Percentiles rank a stretch among this genome's conserved stretches.
These are phyloP conservation scores for Phodopus roborovskii DNA, from an alignment of 2,113 vertebrate species.

Conservation along the genomic window DNA sequence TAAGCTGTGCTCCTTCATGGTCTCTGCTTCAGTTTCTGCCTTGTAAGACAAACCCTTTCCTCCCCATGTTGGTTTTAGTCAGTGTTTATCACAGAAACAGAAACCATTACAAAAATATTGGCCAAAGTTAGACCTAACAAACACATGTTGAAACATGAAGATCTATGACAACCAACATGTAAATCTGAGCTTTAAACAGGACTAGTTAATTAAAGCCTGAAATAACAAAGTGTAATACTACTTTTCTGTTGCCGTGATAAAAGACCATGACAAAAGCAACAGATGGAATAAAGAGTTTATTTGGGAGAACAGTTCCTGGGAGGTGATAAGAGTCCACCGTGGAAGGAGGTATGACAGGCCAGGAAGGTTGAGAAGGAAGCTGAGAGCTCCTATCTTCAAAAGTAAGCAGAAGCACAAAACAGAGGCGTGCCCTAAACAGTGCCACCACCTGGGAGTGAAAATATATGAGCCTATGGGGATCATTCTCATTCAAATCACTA, in stretches of 20 bases:
- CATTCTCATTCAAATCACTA: not conserved
- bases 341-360: not conserved
- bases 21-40: not conserved
- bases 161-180: conserved; percentile 27
- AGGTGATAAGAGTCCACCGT: not conserved
- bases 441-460: not conserved
- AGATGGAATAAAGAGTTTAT: not conserved
- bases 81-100: not conserved
- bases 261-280: not conserved
- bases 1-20: not conserved
- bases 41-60: not conserved
- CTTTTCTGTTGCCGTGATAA: not conserved
- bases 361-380: not conserved
- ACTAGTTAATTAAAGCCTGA: not conserved
- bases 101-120: conserved; percentile 44
- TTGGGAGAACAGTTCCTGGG: not conserved
- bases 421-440: not conserved
- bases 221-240: not conserved
- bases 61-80: not conserved
- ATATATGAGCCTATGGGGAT: not conserved
- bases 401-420: not conserved
- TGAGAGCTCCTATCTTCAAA: not conserved
- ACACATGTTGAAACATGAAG: not conserved
- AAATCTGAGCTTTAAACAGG: conserved; percentile 28
- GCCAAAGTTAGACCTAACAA: not conserved